These are phyloP conservation scores for Leguminivora glycinivorella DNA, from an alignment of 1,140 invertebrate genomes.

Conservation along the genomic window DNA sequence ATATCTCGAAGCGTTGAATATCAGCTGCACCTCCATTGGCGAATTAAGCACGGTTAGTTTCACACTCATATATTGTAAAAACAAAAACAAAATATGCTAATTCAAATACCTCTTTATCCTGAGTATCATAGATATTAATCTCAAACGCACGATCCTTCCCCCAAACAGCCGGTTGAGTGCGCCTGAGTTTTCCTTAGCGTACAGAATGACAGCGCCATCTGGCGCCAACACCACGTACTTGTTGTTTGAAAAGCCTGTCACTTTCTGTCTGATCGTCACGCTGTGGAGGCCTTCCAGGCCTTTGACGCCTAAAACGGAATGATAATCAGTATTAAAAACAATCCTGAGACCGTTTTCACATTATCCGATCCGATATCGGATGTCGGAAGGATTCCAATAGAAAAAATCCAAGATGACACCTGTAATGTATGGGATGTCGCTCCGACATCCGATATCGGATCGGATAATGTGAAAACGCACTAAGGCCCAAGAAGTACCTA, in stretches of 20 bases:
- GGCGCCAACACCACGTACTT: slow-evolving; percentile 52
- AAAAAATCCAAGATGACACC: too few relatives aligned
- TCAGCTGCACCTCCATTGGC: too few relatives aligned
- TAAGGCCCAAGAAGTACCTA: too few relatives aligned
- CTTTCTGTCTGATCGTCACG: slow-evolving; percentile 46
- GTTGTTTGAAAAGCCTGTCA: slow-evolving; percentile 37
- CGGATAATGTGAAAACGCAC: too few relatives aligned
- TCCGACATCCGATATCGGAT: too few relatives aligned
- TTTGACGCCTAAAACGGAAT: neutral
- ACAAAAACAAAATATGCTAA: neutral
- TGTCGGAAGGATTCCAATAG: too few relatives aligned
- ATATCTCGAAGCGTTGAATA: too few relatives aligned
- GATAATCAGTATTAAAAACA: neutral
- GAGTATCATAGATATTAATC: slow-evolving; percentile 48
- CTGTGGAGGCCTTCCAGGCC: slow-evolving; percentile 38
- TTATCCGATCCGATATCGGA: too few relatives aligned
- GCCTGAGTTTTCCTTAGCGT: slow-evolving; percentile 49
- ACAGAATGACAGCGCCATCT: slow-evolving; percentile 42
- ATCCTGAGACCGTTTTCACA: too few relatives aligned
- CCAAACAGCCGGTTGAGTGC: slow-evolving; percentile 43
- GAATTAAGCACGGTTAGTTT: too few relatives aligned
- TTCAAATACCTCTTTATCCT: slow-evolving; percentile 40
- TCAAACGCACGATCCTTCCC: slow-evolving; percentile 49
- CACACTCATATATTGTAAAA: too few relatives aligned
- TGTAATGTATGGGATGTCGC: too few relatives aligned